A percentile compares a stretch with the other conserved stretches of the same genome.
These are phyloP conservation scores for Cyphomyrus discorhynchus DNA, from an alignment of 2,113 vertebrate species.

Conservation along the genomic window DNA sequence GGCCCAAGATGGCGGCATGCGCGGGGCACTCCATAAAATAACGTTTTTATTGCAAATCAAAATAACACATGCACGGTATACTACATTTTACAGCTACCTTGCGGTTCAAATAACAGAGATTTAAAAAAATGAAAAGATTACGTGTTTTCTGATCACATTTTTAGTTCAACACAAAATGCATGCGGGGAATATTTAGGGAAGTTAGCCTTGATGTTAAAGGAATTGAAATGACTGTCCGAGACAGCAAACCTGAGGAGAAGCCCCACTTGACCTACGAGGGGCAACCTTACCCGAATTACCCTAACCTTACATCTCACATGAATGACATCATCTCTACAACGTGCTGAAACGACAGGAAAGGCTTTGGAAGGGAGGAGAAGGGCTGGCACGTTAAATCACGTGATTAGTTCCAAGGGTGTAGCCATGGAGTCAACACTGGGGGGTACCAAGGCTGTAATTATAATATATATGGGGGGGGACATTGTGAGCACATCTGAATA, in stretches of 20 bases:
- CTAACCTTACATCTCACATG: neutral
- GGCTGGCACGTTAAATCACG: neutral
- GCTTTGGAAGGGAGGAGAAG: neutral
- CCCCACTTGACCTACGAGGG: neutral
- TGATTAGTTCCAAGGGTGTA: neutral
- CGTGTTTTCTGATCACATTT: neutral
- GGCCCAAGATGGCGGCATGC: neutral
- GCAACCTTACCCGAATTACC: neutral
- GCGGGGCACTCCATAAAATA: neutral
- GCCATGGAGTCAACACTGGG: neutral
- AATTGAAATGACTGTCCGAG: neutral
- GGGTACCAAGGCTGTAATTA: neutral
- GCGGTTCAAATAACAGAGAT: neutral
- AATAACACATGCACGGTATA: neutral
- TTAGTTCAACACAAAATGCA: neutral
- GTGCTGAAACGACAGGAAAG: neutral
- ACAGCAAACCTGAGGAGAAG: neutral
- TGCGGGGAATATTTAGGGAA: neutral
- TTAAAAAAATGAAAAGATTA: neutral
- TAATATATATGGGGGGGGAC: neutral
- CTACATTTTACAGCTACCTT: neutral
- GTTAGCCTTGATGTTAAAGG: neutral
- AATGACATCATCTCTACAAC: neutral
- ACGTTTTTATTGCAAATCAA: neutral
- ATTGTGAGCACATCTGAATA: neutral